Base-by-base conservation (phyloP, 2,113 vertebrate species). In the Hydrochoerus hydrochaeris region DNA sequence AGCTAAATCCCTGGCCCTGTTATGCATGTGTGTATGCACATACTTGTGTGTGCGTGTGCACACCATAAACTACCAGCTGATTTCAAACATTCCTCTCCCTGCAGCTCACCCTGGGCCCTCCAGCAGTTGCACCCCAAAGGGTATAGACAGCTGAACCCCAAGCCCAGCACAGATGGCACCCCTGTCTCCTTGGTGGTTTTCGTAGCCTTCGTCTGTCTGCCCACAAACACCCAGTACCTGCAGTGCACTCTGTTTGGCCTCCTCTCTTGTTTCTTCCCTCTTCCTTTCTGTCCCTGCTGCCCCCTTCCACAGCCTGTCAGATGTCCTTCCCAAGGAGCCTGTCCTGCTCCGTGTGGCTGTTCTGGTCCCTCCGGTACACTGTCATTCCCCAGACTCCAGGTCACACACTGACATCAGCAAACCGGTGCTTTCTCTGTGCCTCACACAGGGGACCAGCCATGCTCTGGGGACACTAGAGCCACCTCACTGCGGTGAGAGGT, bases 171-270 rank as follows among this genome's bases (percentile, higher is more conserved):
- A 9, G 44, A 5, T 0, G 32, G 24, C 17, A 16, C 32, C 1
- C 46, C 44, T 16, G 1, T 9, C 26, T 20, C 54, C 20, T 41
- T 67, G 30, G 2, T 28, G 77, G 20, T 54, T 57, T 24, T 17
- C 1, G 0, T 0, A 0, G 65, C 32, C 28, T 63, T 35, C 22
- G 35, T 26, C 30, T 54, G 16, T 28, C 67, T 63, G 41, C 77
- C 14, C 57, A 0, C 26, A 16, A 17, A 0, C 5, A 4, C 10
- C 67, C 0, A 7, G 1, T 1, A 4, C 75, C 41, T 13, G 7
- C 30, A 9, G 0, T 28, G 1, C 28, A 14, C 2, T 8, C 11
- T 5, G 0, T 35, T 30, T 24, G 14, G 1, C 7, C 14, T 10
- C 0, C 13, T 1, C 54, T 0, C 1, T 17, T 2, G 11, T 26